Evolutionary conservation across 2,113 vertebrate genomes (phyloP), one percentile per base, ranked within the genome.

Genomic region (Chaetodon trifascialis): DNA sequence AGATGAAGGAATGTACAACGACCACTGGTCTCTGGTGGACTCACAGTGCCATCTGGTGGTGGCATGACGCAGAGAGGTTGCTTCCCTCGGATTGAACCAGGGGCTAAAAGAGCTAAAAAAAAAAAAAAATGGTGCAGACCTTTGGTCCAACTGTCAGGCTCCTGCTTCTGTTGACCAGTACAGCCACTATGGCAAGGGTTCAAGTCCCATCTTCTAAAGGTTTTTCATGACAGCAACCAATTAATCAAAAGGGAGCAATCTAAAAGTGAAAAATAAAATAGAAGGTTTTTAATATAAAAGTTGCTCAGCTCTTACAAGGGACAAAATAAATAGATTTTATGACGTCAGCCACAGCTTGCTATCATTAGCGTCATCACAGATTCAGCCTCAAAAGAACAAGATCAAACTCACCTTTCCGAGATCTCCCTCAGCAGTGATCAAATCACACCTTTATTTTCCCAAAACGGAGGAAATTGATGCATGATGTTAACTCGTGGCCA

Each of bases 21-120:
- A 42, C 70, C 15, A 8, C 70, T n/a, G 68, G 68, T 55, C 70
- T 81, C 77, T 30, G 79, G 59, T 88, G 90, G 88, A 86, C 67
- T 79, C 83, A 79, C 83, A 91, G 86, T 54, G 82, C 89, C 92
- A 86, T 62, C 88, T 80, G 63, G 85, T 91, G 93, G 90, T 30
- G 52, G 49, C 8, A 63, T 25, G 23, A 47, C 36, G 40, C 68
- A 76, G 34, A 80, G 36, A 40, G 60, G 42, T 23, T 0, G 0
- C 59, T 46, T 10, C 49, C 59, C 58, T 55, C 21, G 60, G 11
- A 23, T 8, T 56, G 19, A 47, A 64, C 34, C 55, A 54, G 68
- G 71, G 63, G 38, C 3, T 19, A 25, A 73, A 65, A 72, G 62
- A 85, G 64, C 73, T 80, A 78, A 65, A 67, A 30, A 30, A 30